Base-by-base conservation (phyloP, 2,888 invertebrate genomes). In the Pemphredon lugubris region DNA sequence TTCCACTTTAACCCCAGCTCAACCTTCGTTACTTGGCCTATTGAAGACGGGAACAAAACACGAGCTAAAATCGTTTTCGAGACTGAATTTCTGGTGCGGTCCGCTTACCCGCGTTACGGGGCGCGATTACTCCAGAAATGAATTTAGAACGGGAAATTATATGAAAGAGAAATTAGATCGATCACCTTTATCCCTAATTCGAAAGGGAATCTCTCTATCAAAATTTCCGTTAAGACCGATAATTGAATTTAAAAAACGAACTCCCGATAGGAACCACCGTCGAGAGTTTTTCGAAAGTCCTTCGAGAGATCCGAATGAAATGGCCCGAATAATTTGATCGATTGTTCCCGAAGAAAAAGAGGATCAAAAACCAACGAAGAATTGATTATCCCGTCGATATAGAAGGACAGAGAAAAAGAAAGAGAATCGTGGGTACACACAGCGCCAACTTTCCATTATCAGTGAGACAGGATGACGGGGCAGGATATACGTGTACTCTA, bases 381-480 rank as follows among this genome's bases (percentile, higher is more conserved):
- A 39, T 39, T 53, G 13, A 23, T 30, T 40, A 42, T 13, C 34
- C 9, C 34, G 34, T 4, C 9, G n/a, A 34, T 4, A 7, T 9
- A 34, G 34, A 40, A 7, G 2, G 26, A 48, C 13, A 21, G 1
- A 50, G 16, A 6, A 26, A 34, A 20, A 47, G n/a, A 47, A 59
- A 42, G 18, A 21, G 30, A 39, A 11, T 5, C 18, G 18, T 11
- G 5, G 9, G 37, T 48, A 26, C 13, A 16, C 34, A 32, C 5
- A 1, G 47, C 47, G 30, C 20, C 47, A 20, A 60, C 44, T 66
- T 42, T 55, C 61, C 50, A 58, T 53, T 23, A 23, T 16, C 34
- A 34, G 20, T 32, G 45, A 45, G 23, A 13, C 42, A 26, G 57
- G 51, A 65, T 65, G 75, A 73, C 54, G 42, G 16, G 48, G 61